Percentiles rank a stretch among this genome's conserved stretches.
These are phyloP conservation scores for Sesamia nonagrioides DNA, from an alignment of 1,140 invertebrate genomes.

Conservation along the genomic window DNA sequence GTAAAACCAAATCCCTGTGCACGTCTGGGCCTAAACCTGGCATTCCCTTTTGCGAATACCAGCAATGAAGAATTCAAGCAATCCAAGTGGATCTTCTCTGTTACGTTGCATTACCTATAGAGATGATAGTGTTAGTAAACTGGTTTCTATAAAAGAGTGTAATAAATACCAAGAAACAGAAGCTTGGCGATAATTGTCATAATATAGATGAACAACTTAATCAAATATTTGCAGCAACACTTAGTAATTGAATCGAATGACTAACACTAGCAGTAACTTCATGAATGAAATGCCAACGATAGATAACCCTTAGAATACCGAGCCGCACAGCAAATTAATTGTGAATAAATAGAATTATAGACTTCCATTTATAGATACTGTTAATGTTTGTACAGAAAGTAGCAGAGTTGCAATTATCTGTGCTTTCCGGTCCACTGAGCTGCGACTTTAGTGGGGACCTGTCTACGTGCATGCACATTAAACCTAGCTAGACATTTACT, in stretches of 20 bases:
- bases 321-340: constrained; percentile 21
- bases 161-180: neutral
- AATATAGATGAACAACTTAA: constrained; percentile 7
- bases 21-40: too few relatives aligned
- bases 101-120: too few relatives aligned
- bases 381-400: constrained; percentile 47
- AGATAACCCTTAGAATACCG: constrained; percentile 16
- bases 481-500: constrained; percentile 24
- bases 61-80: too few relatives aligned
- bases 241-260: constrained; percentile 10
- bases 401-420: constrained; percentile 56
- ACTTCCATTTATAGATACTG: constrained; percentile 21
- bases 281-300: constrained; percentile 8
- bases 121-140: too few relatives aligned
- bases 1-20: too few relatives aligned
- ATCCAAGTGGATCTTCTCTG: too few relatives aligned
- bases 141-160: too few relatives aligned
- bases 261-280: constrained; percentile 14
- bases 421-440: constrained; percentile 58
- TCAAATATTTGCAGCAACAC: constrained; percentile 12
- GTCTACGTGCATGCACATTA: constrained; percentile 16
- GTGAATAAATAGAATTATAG: constrained; percentile 5
- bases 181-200: neutral
- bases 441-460: constrained; percentile 27
- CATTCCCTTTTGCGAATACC: too few relatives aligned